Percentiles rank a stretch among this genome's conserved stretches.
These are phyloP conservation scores for Sepioteuthis lessoniana DNA, from an alignment of 2,888 invertebrate genomes.

Conservation along the genomic window DNA sequence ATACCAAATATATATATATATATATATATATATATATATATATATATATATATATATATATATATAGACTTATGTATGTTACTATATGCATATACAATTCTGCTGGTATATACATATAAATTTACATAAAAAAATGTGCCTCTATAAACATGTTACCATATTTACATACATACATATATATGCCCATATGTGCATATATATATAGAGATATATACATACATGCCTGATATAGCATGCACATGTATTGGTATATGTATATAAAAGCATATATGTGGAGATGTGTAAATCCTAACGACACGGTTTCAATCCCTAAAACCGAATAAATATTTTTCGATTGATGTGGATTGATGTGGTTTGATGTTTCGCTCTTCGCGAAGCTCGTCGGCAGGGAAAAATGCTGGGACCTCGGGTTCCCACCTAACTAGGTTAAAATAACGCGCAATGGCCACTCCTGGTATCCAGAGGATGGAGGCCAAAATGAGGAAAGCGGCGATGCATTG, in stretches of 20 bases:
- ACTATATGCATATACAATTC: background rate
- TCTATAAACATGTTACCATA: background rate
- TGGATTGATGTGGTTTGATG: constrained; percentile 53
- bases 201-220: background rate
- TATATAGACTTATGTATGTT: background rate
- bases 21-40: background rate
- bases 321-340: constrained; percentile 53
- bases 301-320: constrained; percentile 56
- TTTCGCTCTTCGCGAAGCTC: constrained; percentile 61
- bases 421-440: constrained; percentile 58
- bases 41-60: background rate
- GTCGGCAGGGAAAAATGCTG: constrained; percentile 64
- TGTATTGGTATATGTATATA: background rate
- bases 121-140: background rate
- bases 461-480: constrained; percentile 62
- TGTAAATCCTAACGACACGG: background rate
- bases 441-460: constrained; percentile 65
- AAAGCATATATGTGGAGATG: background rate
- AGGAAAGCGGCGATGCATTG: constrained; percentile 61
- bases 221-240: background rate
- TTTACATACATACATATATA: constrained; percentile 24
- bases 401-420: constrained; percentile 60
- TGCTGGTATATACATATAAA: background rate
- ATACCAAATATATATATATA: background rate
- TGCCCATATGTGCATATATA: constrained; percentile 36